These are phyloP conservation scores for Macaria notata DNA, from an alignment of 2,888 invertebrate species.

Conservation along the genomic window DNA sequence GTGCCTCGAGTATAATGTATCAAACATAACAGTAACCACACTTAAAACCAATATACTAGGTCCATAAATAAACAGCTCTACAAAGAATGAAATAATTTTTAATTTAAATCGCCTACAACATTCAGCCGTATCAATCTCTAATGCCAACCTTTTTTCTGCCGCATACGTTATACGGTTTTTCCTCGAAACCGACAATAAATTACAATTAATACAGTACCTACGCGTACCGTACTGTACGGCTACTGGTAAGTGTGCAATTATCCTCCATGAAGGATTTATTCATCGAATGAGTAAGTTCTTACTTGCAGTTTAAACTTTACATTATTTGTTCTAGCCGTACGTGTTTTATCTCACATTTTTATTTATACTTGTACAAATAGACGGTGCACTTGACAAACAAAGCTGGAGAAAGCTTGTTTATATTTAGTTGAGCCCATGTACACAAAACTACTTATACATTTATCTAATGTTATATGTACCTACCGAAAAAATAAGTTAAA, in stretches of 20 bases:
- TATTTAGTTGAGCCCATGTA: no score
- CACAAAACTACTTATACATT: no score
- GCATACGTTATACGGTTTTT: slow-evolving; percentile 47
- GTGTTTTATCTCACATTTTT: slow-evolving; percentile 1
- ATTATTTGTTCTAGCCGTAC: slow-evolving; percentile 1
- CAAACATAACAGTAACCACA: not conserved
- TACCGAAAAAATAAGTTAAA: no score
- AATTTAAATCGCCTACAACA: no score
- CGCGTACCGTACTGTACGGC: slow-evolving; percentile 31
- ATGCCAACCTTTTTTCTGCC: slow-evolving; percentile 39
- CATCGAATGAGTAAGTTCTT: slow-evolving; percentile 33
- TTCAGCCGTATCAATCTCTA: slow-evolving; percentile 17
- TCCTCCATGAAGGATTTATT: slow-evolving; percentile 38
- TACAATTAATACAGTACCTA: slow-evolving; percentile 52
- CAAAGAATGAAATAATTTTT: no score
- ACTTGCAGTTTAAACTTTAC: slow-evolving; percentile 28
- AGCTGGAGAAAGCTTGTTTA: not conserved
- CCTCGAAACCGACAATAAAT: slow-evolving; percentile 48
- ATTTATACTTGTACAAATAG: slow-evolving; percentile 2
- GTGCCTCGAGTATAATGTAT: not conserved
- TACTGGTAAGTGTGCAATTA: slow-evolving; percentile 46
- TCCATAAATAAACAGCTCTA: no score
- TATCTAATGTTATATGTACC: no score
- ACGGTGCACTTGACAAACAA: not conserved
- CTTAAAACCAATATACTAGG: no score